phyloP scores from a whole-genome alignment of 2,888 invertebrate species.

The Clusia tigrina region DNA sequence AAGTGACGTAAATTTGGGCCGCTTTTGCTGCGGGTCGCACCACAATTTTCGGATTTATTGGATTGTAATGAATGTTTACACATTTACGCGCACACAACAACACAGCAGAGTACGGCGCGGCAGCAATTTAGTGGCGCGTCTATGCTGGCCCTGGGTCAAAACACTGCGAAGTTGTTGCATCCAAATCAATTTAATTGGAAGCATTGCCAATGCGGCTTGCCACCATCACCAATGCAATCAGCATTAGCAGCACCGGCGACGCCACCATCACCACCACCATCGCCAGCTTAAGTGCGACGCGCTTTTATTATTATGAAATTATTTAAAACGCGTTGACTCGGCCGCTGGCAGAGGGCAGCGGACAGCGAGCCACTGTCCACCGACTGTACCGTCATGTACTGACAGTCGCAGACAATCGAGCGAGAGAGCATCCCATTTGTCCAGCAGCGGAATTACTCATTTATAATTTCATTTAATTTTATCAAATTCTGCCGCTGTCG shows the following conservation, averaged over 20 bases:
- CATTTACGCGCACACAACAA: conserved; percentile 17
- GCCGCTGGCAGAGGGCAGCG: not conserved
- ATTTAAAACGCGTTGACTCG: too few species aligned
- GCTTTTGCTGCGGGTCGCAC: conserved; percentile 18
- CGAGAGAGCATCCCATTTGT: not conserved
- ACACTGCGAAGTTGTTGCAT: conserved; percentile 32
- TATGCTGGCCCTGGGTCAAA: conserved; percentile 39
- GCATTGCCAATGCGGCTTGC: not conserved
- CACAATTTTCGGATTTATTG: conserved; percentile 32
- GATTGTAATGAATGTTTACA: conserved; percentile 27
- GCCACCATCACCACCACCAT: not conserved
- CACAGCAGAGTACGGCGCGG: too few species aligned
- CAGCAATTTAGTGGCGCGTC: too few species aligned
- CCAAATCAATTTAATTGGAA: conserved; percentile 54
- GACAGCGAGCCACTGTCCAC: not conserved
- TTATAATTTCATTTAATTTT: conserved; percentile 51
- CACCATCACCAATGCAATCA: not conserved
- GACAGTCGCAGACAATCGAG: not conserved
- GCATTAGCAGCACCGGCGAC: not conserved
- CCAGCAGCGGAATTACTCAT: conserved; percentile 41
- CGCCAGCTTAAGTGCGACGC: conserved; percentile 35
- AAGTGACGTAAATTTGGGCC: too few species aligned
- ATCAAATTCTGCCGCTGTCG: conserved; percentile 15
- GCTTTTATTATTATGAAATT: conserved; percentile 26
- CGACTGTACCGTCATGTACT: not conserved